A percentile compares a stretch with the other conserved stretches of the same genome.
Conservation (phyloP, 2,797 vertebrate species). For the Dipus sagitta region DNA sequence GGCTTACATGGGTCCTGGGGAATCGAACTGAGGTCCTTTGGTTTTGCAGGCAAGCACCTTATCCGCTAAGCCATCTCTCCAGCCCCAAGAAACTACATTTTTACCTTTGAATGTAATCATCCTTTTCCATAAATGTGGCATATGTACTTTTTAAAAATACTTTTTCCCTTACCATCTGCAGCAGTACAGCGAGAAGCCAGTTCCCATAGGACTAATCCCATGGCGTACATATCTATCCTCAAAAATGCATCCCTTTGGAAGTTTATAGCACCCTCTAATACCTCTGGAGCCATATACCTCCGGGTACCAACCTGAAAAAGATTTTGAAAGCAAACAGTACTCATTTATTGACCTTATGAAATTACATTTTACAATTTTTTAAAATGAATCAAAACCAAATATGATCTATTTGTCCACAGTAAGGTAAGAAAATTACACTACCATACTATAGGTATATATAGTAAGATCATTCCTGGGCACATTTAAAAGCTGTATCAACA, state of each 20-base stretch:
- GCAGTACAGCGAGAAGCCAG: constrained; percentile 96
- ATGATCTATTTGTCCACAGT: neutral
- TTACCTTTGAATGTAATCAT: constrained; percentile 63
- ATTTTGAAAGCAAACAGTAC: constrained; percentile 71
- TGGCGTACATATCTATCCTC: constrained; percentile 98
- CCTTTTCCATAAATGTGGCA: constrained; percentile 57
- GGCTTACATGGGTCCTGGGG: no score
- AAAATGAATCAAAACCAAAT: constrained; percentile 52
- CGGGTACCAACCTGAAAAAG: constrained; percentile 95
- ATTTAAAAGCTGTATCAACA: constrained; percentile 16
- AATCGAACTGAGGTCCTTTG: no score
- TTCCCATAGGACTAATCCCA: constrained; percentile 97
- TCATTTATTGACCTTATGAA: constrained; percentile 63
- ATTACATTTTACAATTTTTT: constrained; percentile 55
- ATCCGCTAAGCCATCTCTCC: no score
- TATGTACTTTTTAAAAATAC: constrained; percentile 45
- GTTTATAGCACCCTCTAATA: constrained; percentile 98
- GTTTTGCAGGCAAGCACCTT: no score
- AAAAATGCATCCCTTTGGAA: constrained; percentile 98
- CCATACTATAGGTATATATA: neutral
- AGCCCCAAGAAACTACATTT: constrained; percentile 37
- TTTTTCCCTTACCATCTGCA: constrained; percentile 92
- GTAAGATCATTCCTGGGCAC: neutral
- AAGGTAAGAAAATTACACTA: constrained; percentile 23
- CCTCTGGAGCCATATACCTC: constrained; percentile 98